Base-by-base conservation (phyloP, 2,888 invertebrate species). In the Ferrisia virgata region DNA sequence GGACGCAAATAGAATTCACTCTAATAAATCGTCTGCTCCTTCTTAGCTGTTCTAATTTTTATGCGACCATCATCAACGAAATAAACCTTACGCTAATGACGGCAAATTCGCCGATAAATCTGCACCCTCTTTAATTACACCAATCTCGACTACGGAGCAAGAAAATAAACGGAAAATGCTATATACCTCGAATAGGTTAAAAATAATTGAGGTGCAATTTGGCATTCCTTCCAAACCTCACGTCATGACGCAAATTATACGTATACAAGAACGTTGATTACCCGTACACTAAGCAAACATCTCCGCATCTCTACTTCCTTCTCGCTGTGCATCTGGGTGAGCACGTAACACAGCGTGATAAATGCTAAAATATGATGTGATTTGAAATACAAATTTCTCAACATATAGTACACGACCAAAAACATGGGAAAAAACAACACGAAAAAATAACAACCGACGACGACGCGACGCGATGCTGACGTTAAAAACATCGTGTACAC, bases 361-460 rank as follows among this genome's bases (percentile, higher is more conserved):
- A 79, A 79, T 28, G 79, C 15, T 28, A 11, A n/a, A 43, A 40
- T 36, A 79, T 43, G 79, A 40, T 79, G 79, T 79, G 79, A 79
- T 79, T 79, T 79, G 79, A 79, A 79, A 79, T 11, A 79, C 79
- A 79, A 79, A 79, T 79, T 79, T 79, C 43, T 79, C 79, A 79
- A 22, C 39, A 78, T 13, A 31, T 11, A 8, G 31, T 31, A 78
- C 36, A 36, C n/a, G 36, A 36, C 22, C 11, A n/a, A 78, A 78
- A 36, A 78, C 33, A 40, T 6, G 25, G 25, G 11, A 79, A 79
- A 40, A 79, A 43, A 36, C 9, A 40, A 36, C 18, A 22, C 2
- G 22, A 18, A 22, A 33, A 18, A 79, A 18, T 79, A 69, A 79
- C 13, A 39, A 69, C 18, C 18, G 22, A 79, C 31, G 28, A n/a